These are phyloP conservation scores for Euplexia lucipara DNA, from an alignment of 2,888 invertebrate genomes.

Conservation along the genomic window DNA sequence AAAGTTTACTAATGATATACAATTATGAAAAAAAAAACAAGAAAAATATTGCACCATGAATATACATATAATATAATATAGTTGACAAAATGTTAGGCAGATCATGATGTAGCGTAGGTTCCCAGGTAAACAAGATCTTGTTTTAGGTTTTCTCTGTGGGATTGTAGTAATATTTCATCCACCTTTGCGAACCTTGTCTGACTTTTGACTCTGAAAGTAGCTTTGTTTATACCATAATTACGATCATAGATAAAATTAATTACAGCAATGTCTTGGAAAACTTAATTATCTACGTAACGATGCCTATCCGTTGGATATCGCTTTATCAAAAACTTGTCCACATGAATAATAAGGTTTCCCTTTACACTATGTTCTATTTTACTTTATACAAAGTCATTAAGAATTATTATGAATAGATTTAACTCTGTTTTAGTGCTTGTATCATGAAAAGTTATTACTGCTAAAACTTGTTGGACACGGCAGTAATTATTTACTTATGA, in stretches of 20 bases:
- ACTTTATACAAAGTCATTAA: constrained; percentile 16
- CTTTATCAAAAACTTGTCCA: constrained; percentile 41
- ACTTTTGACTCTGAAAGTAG: constrained; percentile 76
- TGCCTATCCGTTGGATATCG: constrained; percentile 38
- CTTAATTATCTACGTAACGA: constrained; percentile 53
- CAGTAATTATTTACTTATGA: not conserved
- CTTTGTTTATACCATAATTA: constrained; percentile 71
- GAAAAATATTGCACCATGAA: too few relatives aligned
- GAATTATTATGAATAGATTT: not conserved
- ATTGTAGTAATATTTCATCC: constrained; percentile 75
- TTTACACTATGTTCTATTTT: constrained; percentile 27
- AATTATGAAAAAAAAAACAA: too few relatives aligned
- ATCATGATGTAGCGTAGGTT: not conserved
- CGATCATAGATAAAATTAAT: constrained; percentile 70
- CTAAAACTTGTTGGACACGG: not conserved
- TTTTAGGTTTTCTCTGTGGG: constrained; percentile 6
- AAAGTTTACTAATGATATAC: too few relatives aligned
- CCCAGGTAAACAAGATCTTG: constrained; percentile 2
- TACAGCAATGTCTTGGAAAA: constrained; percentile 52
- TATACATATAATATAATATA: too few relatives aligned
- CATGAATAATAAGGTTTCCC: constrained; percentile 36
- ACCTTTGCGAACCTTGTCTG: constrained; percentile 75
- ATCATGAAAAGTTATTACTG: not conserved
- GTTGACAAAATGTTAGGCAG: too few relatives aligned
- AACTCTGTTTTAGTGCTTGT: not conserved